Evolutionary conservation across 2,113 vertebrate species (phyloP).

Genomic region (Cyrtonyx montezumae): DNA sequence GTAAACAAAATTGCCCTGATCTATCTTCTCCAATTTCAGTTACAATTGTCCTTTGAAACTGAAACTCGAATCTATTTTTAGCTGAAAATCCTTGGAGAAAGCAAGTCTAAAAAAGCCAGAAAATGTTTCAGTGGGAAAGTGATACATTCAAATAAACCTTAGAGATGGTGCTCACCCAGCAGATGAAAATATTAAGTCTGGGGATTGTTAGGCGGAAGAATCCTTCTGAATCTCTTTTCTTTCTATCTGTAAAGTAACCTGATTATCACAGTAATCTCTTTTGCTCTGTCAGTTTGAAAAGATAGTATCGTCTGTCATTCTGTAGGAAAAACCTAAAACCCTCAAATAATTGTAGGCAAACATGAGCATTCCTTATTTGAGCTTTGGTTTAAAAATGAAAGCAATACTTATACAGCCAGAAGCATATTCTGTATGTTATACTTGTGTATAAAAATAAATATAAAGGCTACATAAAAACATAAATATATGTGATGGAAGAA

Average conservation of each 20-base stretch:
- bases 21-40: conserved; percentile 37
- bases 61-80: conserved; percentile 23
- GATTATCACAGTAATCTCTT: conserved; percentile 63
- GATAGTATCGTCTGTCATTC: conserved; percentile 47
- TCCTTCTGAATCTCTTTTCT: conserved; percentile 42
- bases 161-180: conserved; percentile 28
- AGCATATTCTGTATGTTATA: not conserved
- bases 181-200: conserved; percentile 62
- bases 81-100: conserved; percentile 34
- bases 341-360: not conserved
- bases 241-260: conserved; percentile 37
- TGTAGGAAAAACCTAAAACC: not conserved
- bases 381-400: conserved; percentile 19
- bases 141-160: conserved; percentile 55
- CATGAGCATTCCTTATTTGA: not conserved
- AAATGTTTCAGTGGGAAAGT: conserved; percentile 18
- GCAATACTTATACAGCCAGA: conserved; percentile 7
- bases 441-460: not conserved
- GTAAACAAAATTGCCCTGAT: not conserved
- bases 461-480: accelerated
- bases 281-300: conserved; percentile 61
- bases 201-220: conserved; percentile 38
- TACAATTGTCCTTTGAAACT: not conserved
- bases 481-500: not conserved
- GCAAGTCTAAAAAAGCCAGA: conserved; percentile 21